Evolutionary conservation across 2,797 vertebrate species (phyloP), one percentile per base, ranked within the genome.

Genomic region (Orientallactaga sibirica): DNA sequence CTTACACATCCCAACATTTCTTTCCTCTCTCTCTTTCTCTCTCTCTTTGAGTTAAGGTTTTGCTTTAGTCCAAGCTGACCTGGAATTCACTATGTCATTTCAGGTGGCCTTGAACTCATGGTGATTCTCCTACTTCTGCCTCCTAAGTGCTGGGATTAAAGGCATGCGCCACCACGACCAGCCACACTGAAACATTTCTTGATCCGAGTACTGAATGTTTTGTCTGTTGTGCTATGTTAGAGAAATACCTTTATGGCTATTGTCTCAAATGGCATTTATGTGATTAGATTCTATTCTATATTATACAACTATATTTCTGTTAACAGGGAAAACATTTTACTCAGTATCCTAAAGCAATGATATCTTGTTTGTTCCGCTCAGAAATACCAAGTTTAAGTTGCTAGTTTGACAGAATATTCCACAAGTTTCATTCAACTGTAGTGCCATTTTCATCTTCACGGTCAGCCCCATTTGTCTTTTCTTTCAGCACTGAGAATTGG

Each of bases 101-200:
- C 48, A 9, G 48, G 48, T 48, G 48, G 10, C 48, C 48, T 48
- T 48, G 7, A 48, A 48, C 48, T 48, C 48, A 48, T 48, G 48
- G 48, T 48, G 48, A 48, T 48, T 10, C 48, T 48, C 48, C 48
- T 48, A 48, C 48, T 10, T 48, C 48, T 48, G 48, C 48, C 48
- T 48, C 48, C 48, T 7, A 48, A 48, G 48, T 48, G 48, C 48
- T 48, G 48, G 48, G 7, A 48, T 48, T 48, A 48, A 48, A 48
- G 48, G 48, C 8, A 9, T 48, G 48, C 48, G 10, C 48, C 48
- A 48, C 48, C 48, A 48, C 48, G 9, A 1, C 1, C 8, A 9
- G 48, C 48, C 48, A 48, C 48, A 48, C 10, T 81, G n/a, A 92
- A 41, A 33, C 85, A 88, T 76, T 81, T 89, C 43, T 86, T 90